phyloP scores from a whole-genome alignment of 2,113 vertebrate genomes.

The Calidris pugnax region DNA sequence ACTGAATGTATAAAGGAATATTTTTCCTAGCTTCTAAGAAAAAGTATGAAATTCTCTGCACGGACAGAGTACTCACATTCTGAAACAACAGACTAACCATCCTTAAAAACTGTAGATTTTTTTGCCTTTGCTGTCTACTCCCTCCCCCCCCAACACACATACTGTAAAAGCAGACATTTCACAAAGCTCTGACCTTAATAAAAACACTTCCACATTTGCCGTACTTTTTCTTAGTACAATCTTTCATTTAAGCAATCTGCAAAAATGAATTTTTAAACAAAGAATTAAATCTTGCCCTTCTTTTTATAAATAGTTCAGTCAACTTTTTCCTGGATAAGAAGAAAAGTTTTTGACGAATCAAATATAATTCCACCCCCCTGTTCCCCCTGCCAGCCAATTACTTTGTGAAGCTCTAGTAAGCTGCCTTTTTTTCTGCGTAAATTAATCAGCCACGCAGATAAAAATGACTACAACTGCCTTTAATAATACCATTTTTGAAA shows the following conservation, averaged over 20 bases:
- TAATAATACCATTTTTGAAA: neutral
- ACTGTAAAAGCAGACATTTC: neutral
- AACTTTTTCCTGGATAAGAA: neutral
- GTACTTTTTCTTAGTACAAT: neutral
- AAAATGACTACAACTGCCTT: neutral
- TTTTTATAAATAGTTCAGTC: neutral
- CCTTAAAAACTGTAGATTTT: neutral
- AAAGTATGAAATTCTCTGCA: neutral
- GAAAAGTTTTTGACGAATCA: neutral
- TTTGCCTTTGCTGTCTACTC: neutral
- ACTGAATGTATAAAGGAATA: neutral
- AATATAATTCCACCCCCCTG: neutral
- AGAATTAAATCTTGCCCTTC: neutral
- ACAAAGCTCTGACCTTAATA: neutral
- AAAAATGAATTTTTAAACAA: neutral
- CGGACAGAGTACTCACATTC: neutral
- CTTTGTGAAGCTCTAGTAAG: neutral
- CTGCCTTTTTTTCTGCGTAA: neutral
- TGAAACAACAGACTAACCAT: neutral
- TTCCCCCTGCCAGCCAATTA: neutral
- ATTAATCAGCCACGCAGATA: neutral
- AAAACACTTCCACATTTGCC: neutral
- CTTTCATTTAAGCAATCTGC: neutral
- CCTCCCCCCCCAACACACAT: neutral
- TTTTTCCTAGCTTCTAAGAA: neutral